These are phyloP conservation scores for Drosophila kuntzei DNA, from an alignment of 2,888 invertebrate genomes.

Conservation along the genomic window DNA sequence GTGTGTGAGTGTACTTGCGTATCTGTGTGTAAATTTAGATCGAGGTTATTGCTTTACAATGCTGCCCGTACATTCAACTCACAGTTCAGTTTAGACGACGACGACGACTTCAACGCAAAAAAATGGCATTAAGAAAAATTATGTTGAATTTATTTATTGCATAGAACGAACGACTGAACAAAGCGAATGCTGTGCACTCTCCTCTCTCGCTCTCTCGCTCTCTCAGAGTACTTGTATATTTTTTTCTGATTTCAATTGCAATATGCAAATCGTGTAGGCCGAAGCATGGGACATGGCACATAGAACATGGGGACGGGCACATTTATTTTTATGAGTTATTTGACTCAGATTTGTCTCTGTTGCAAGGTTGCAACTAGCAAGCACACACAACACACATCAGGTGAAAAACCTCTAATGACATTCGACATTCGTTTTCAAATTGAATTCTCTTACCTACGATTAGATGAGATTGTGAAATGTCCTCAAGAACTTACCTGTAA, in stretches of 20 bases:
- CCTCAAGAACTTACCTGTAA: constrained; percentile 46
- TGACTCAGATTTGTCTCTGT: constrained; percentile 50
- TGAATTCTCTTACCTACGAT: constrained; percentile 57
- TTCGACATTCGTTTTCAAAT: constrained; percentile 47
- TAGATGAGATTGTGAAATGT: constrained; percentile 12
- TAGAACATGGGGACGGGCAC: constrained; percentile 2
- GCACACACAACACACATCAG: constrained; percentile 14
- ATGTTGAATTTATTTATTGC: constrained; percentile 75
- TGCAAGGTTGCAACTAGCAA: constrained; percentile 58
- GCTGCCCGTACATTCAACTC: constrained; percentile 84
- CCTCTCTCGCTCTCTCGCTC: constrained; percentile 13
- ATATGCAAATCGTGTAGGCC: constrained; percentile 63
- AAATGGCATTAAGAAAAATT: constrained; percentile 66
- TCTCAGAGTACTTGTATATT: constrained; percentile 14
- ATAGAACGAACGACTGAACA: constrained; percentile 29
- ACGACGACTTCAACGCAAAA: constrained; percentile 20
- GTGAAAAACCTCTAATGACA: constrained; percentile 72
- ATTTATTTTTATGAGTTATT: constrained; percentile 64
- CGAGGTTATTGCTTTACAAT: constrained; percentile 85
- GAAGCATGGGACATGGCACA: constrained; percentile 19
- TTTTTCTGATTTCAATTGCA: constrained; percentile 44
- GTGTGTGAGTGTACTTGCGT: constrained; percentile 51
- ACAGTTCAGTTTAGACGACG: constrained; percentile 45
- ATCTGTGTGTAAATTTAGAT: constrained; percentile 84
- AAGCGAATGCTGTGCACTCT: constrained; percentile 24